phyloP scores from a whole-genome alignment of 2,113 vertebrate genomes.

The Dromaius novaehollandiae region DNA sequence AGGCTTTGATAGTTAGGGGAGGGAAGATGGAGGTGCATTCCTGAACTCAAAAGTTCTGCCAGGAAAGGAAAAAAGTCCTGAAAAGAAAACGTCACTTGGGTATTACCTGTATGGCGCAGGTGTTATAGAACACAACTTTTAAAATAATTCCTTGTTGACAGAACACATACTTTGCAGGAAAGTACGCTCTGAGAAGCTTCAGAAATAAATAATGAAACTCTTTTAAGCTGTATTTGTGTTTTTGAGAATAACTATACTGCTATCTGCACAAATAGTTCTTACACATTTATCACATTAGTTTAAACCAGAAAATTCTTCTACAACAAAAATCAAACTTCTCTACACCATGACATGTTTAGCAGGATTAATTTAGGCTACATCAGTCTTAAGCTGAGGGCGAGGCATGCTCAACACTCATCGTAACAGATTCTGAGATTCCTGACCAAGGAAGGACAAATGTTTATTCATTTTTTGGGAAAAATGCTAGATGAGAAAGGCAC shows the following conservation, averaged over 20 bases:
- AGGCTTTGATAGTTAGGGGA: background rate
- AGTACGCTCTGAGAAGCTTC: background rate
- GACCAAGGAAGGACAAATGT: background rate
- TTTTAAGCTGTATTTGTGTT: background rate
- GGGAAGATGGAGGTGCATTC: background rate
- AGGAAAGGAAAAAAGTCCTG: background rate
- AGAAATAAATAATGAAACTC: background rate
- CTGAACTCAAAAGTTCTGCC: background rate
- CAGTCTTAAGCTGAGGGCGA: background rate
- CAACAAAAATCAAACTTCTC: background rate
- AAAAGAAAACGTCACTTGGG: background rate
- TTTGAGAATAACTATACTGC: background rate
- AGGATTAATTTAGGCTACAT: background rate
- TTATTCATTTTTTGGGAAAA: background rate
- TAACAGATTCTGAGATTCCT: background rate
- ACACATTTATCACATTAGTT: background rate
- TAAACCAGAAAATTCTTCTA: background rate
- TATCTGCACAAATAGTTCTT: background rate
- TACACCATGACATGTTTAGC: too few relatives aligned
- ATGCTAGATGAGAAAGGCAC: background rate
- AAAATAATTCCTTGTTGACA: fast-evolving
- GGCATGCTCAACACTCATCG: background rate
- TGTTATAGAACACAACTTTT: background rate
- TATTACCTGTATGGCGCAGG: background rate
- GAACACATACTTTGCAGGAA: background rate